Evolutionary conservation across 2,113 vertebrate genomes (phyloP).

Genomic region (Hemiprocne comata): DNA sequence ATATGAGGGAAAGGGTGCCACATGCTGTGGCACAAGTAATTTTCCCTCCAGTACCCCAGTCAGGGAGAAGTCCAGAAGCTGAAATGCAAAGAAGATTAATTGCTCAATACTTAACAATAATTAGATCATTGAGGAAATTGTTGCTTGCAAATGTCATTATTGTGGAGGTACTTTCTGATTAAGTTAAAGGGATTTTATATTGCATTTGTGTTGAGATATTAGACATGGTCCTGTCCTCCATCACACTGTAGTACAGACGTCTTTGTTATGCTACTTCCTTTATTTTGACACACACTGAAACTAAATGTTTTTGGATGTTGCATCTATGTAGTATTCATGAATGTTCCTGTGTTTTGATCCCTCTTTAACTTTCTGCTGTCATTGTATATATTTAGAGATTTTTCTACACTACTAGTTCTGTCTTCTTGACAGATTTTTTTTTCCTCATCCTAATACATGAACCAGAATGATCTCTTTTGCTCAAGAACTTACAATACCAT

Average conservation of each 20-base stretch:
- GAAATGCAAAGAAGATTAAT: neutral
- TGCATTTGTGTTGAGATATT: neutral
- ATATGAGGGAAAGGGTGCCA: constrained; percentile 41
- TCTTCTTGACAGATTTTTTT: constrained; percentile 34
- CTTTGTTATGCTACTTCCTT: neutral
- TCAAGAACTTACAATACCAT: neutral
- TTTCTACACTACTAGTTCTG: neutral
- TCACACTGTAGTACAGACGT: neutral
- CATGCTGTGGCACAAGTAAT: constrained; percentile 1
- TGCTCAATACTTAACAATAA: neutral
- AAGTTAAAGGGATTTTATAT: neutral
- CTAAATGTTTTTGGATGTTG: neutral
- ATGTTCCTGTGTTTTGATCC: neutral
- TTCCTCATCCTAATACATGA: neutral
- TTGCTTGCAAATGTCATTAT: neutral
- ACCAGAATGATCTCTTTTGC: neutral
- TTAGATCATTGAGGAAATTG: neutral
- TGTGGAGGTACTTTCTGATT: neutral
- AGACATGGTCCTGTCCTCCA: neutral
- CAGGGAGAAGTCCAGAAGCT: neutral
- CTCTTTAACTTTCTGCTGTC: neutral
- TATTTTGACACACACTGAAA: neutral
- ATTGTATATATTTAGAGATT: neutral
- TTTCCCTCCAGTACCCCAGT: neutral
- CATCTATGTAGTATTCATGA: neutral